phyloP scores from a whole-genome alignment of 2,888 invertebrate genomes.

The Pristionchus japonicus region DNA sequence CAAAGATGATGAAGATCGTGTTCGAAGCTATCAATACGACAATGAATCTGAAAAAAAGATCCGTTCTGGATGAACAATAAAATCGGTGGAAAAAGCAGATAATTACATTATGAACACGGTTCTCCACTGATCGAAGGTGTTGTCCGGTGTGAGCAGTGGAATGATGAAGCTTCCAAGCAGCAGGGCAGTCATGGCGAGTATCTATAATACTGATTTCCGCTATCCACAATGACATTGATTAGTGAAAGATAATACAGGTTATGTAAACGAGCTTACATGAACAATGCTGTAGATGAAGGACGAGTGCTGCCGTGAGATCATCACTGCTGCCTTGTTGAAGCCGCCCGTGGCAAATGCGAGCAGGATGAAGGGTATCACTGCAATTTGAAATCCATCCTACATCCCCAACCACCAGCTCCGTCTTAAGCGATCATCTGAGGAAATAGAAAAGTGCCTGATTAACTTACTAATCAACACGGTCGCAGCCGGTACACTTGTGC shows the following conservation, averaged over 20 bases:
- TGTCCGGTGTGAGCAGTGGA: neutral
- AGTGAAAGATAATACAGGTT: no score
- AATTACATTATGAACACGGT: neutral
- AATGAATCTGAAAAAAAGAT: neutral
- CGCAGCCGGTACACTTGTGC: neutral
- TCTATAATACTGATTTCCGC: neutral
- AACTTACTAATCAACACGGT: neutral
- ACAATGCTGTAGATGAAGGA: neutral
- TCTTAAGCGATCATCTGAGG: no score
- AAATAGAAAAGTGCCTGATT: no score
- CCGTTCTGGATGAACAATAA: neutral
- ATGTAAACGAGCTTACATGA: no score
- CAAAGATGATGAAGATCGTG: neutral
- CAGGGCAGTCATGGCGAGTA: neutral
- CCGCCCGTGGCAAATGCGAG: neutral
- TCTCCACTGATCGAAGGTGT: neutral
- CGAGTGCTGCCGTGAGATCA: neutral
- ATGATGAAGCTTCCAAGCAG: neutral
- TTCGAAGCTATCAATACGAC: neutral
- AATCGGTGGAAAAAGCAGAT: neutral
- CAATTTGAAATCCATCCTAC: neutral
- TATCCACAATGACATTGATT: no score
- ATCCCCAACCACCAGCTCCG: no score
- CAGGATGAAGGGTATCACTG: slow-evolving; percentile 29
- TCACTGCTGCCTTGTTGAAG: neutral